Base-by-base conservation (phyloP, 2,797 vertebrate genomes). In the Sebastes alutus region DNA sequence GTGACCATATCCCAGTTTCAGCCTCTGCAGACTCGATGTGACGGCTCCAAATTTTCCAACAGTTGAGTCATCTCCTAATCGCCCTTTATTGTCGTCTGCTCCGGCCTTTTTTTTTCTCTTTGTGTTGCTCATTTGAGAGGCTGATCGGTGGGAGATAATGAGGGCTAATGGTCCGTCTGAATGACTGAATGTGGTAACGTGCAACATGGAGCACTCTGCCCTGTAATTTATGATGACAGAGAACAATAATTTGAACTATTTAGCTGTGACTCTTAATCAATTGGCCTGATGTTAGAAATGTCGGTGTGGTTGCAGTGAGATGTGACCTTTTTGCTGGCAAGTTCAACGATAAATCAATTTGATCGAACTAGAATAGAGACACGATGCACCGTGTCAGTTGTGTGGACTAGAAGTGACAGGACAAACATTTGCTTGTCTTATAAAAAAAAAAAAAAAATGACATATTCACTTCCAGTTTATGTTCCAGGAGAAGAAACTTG, bases 131-230 rank as follows among this genome's bases (percentile, higher is more conserved):
- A 87, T 84, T 85, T 86, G 73, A 73, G 74, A 81, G 80, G 54
- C 78, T 82, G 84, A 87, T 87, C 29, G 55, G 72, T 80, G 67
- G 76, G 72, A 69, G 49, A 80, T 88, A 88, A 89, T 87, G 65
- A 86, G 66, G 61, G 60, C 62, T 87, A 89, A 89, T 84, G 82
- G 75, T 73, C 42, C 84, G 75, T 87, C 76, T 78, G 68, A 82
- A 67, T 81, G 80, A 85, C 77, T 64, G 68, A 79, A 77, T 58
- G 64, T 42, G 68, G 67, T 46, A 77, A 82, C 71, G 42, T 33
- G 27, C 38, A 60, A 66, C 74, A 69, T 7, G 68, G 61, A 69
- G 56, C 70, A 22, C 49, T 75, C 78, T 74, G 29, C 46, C 72
- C 55, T 59, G 42, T 75, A 10, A 75, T 62, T 42, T 59, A 54